phyloP scores from a whole-genome alignment of 2,888 invertebrate species.

The Tinea pellionella region DNA sequence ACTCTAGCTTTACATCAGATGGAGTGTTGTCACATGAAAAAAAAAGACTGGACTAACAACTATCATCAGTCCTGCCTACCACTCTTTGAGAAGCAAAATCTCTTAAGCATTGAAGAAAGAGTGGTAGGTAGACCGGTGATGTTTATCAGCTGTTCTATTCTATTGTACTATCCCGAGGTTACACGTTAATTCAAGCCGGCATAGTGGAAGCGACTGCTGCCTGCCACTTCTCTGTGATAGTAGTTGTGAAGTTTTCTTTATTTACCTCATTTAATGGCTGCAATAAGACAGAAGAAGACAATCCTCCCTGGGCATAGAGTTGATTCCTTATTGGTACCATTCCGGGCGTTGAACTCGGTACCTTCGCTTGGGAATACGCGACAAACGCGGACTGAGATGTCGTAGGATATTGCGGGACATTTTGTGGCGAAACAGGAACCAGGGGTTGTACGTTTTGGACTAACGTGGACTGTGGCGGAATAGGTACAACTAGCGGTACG shows the following conservation, averaged over 20 bases:
- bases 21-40: no score
- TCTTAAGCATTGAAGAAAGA: no score
- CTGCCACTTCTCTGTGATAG: no score
- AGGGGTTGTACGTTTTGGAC: not conserved
- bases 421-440: not conserved
- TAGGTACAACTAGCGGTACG: conserved; percentile 19
- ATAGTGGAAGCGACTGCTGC: not conserved
- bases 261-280: conserved; percentile 59
- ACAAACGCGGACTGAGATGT: not conserved
- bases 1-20: no score
- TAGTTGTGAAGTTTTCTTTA: no score
- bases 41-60: no score
- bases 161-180: no score
- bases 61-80: no score
- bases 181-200: no score
- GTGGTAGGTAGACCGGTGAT: no score
- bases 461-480: not conserved
- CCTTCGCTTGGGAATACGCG: not conserved
- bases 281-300: conserved; percentile 51
- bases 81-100: no score
- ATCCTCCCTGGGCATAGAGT: conserved; percentile 48
- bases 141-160: no score
- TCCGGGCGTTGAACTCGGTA: conserved; percentile 22
- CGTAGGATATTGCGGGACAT: not conserved
- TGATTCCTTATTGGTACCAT: conserved; percentile 57